phyloP scores from a whole-genome alignment of 2,113 vertebrate species.

The Thunnus thynnus region DNA sequence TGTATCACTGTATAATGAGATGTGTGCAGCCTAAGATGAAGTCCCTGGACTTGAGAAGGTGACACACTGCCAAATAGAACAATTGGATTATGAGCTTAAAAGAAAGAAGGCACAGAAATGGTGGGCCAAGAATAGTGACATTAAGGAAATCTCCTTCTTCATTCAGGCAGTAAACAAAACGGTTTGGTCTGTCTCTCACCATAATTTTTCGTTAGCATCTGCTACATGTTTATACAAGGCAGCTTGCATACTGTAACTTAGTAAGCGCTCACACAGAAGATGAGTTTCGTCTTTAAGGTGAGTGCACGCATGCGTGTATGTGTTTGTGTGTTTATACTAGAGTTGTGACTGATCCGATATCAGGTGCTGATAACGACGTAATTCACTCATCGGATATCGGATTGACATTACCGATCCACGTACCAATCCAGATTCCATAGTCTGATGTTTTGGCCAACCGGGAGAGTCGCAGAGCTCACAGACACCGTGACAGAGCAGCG shows the following conservation, averaged over 20 bases:
- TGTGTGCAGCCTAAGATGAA: conserved; percentile 25
- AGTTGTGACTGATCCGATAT: no score
- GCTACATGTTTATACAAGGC: conserved; percentile 7
- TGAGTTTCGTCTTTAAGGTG: background rate
- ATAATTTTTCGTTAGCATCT: conserved; percentile 16
- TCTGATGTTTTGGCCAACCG: no score
- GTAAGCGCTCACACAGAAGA: background rate
- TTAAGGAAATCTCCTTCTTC: conserved; percentile 43
- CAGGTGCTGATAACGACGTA: no score
- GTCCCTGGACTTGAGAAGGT: conserved; percentile 27
- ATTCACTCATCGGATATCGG: no score
- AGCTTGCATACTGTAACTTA: background rate
- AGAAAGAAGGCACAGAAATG: conserved; percentile 45
- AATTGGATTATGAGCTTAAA: conserved; percentile 73
- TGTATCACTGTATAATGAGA: conserved; percentile 14
- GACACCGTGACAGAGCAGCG: no score
- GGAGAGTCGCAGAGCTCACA: no score
- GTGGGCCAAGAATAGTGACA: conserved; percentile 58
- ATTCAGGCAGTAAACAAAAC: conserved; percentile 32
- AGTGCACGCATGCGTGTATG: background rate
- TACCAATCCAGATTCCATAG: no score
- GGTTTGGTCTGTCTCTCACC: background rate
- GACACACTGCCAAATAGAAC: conserved; percentile 54
- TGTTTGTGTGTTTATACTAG: no score
- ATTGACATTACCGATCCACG: no score